These are phyloP conservation scores for Nothocercus julius DNA, from an alignment of 2,113 vertebrate genomes.

Conservation along the genomic window DNA sequence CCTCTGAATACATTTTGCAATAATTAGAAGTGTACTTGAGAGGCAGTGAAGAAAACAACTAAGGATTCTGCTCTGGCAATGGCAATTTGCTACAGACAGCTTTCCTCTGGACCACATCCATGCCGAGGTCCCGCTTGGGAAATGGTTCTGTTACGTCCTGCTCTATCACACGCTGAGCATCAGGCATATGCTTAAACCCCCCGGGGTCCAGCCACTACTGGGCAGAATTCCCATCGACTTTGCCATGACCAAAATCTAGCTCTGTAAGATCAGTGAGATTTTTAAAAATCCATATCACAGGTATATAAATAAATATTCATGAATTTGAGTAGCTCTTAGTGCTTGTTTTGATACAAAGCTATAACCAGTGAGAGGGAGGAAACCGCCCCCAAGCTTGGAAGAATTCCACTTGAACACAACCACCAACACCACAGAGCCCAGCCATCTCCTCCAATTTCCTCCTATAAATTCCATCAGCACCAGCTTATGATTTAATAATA, in stretches of 20 bases:
- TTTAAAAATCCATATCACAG: background rate
- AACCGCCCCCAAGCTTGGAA: background rate
- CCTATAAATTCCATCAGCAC: background rate
- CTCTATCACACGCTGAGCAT: background rate
- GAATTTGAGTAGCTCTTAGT: background rate
- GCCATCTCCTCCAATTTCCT: background rate
- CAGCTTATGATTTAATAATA: constrained; percentile 31
- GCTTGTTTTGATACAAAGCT: background rate
- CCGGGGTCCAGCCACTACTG: background rate
- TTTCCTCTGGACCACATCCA: background rate
- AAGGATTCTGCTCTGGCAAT: background rate
- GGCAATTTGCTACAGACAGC: background rate
- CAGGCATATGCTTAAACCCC: background rate
- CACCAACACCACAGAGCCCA: background rate
- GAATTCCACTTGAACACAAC: background rate
- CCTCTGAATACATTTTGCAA: constrained; percentile 16
- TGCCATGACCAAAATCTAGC: background rate
- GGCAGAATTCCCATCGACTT: background rate
- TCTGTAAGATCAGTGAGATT: background rate
- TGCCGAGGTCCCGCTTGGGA: background rate
- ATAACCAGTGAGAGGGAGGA: background rate
- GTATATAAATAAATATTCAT: background rate
- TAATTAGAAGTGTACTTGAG: constrained; percentile 25
- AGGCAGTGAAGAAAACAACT: constrained; percentile 6
- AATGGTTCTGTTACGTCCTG: background rate